Conservation (phyloP, 2,888 invertebrate genomes). For the Rhimphoctona megacephalus region DNA sequence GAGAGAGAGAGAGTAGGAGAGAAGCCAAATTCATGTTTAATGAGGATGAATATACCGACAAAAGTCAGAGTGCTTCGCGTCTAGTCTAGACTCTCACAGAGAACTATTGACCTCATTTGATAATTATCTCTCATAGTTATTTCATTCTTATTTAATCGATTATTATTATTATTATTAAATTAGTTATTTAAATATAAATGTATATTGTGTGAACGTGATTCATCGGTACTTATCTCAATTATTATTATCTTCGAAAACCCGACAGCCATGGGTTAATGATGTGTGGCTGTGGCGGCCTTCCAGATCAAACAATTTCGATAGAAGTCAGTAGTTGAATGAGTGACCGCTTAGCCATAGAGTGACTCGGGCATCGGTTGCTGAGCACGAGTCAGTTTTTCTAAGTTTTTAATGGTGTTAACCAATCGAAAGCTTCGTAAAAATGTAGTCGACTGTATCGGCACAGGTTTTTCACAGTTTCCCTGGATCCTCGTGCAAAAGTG, state of each 20-base stretch:
- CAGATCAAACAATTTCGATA: not conserved
- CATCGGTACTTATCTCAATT: not conserved
- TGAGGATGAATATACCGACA: slow-evolving; percentile 51
- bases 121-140: slow-evolving; percentile 6
- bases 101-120: slow-evolving; percentile 55
- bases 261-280: not conserved
- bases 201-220: not conserved
- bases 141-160: not conserved
- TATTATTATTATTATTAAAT: not conserved
- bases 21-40: slow-evolving; percentile 61
- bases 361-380: not conserved
- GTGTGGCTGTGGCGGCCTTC: not conserved
- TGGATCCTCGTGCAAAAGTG: too few species aligned
- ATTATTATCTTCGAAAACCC: not conserved
- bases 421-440: not conserved
- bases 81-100: slow-evolving; percentile 48
- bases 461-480: not conserved
- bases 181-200: not conserved
- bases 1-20: slow-evolving; percentile 16
- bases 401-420: not conserved
- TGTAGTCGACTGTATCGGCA: not conserved
- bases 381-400: not conserved
- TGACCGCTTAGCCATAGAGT: not conserved
- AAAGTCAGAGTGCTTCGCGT: slow-evolving; percentile 38
- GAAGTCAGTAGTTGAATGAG: not conserved